phyloP scores from a whole-genome alignment of 2,113 vertebrate genomes.

The Amphiprion percula region DNA sequence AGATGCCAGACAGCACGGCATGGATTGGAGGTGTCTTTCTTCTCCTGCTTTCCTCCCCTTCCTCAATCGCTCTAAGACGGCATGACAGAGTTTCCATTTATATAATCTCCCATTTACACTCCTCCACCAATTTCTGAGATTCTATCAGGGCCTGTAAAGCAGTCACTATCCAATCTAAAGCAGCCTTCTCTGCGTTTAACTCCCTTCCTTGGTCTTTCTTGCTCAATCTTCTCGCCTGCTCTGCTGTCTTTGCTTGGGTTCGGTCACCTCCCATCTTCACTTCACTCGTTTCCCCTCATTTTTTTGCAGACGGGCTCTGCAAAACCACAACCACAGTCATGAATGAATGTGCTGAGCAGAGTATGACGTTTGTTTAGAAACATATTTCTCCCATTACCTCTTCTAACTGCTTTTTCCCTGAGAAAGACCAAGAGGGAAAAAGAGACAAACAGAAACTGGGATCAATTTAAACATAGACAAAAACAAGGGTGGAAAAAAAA shows the following conservation, averaged over 20 bases:
- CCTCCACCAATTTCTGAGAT: slow-evolving; percentile 16
- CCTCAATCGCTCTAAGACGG: slow-evolving; percentile 23
- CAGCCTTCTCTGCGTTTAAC: slow-evolving; percentile 35
- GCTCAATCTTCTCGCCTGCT: slow-evolving; percentile 28
- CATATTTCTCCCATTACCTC: slow-evolving; percentile 71
- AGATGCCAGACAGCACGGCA: not conserved
- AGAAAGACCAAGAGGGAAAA: slow-evolving; percentile 1
- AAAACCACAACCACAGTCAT: slow-evolving; percentile 72
- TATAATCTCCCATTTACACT: slow-evolving; percentile 33
- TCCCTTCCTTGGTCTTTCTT: slow-evolving; percentile 19
- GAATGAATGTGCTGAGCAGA: slow-evolving; percentile 75
- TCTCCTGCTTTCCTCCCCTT: not conserved
- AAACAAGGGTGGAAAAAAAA: slow-evolving; percentile 15
- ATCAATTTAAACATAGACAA: slow-evolving; percentile 22
- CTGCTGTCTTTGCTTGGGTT: slow-evolving; percentile 30
- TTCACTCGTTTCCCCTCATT: slow-evolving; percentile 43
- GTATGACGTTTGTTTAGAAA: slow-evolving; percentile 59
- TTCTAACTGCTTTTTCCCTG: slow-evolving; percentile 1
- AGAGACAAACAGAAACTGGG: slow-evolving; percentile 8
- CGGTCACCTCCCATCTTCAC: slow-evolving; percentile 49
- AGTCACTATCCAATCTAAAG: slow-evolving; percentile 40
- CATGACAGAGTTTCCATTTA: slow-evolving; percentile 33
- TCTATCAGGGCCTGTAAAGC: slow-evolving; percentile 1
- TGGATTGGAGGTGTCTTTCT: not conserved
- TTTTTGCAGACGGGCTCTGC: slow-evolving; percentile 45